Evolutionary conservation across 2,113 vertebrate genomes (phyloP), one percentile per base, ranked within the genome.

Genomic region (Chaetops frenatus): DNA sequence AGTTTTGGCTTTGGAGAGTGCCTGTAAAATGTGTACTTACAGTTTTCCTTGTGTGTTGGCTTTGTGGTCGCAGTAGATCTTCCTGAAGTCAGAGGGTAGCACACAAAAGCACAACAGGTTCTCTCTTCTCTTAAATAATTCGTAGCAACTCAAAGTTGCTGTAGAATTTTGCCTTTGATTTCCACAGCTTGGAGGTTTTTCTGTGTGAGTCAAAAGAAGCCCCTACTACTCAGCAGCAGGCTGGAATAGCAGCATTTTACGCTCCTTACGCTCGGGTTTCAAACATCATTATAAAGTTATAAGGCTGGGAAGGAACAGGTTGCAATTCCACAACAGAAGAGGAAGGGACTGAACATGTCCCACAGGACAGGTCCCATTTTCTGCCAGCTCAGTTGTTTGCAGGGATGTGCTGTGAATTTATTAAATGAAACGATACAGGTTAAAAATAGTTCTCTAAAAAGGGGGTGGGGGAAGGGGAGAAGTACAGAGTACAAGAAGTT

Each of bases 111-210:
- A 71, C 74, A 33, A 36, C 51, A 56, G 36, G 45, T 25, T 38
- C 64, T 76, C 42, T 64, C 66, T 94, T 79, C 51, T 73, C 71
- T 77, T 73, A 65, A 92, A 81, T 87, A 27, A 53, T 90, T 83
- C 84, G 82, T 56, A 81, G 51, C 56, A 38, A 53, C 9, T 6
- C 44, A 33, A 28, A 31, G 5, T 54, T 69, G 47, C 69, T 67
- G 62, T 71, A 54, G 65, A 92, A 83, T 91, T 70, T 38, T 84
- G 51, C 45, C 81, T 88, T 90, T 84, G 95, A 90, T 95, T 90
- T 74, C 72, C 80, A 58, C 33, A 78, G 71, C 72, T 81, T 40
- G 72, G 67, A 78, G 51, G 21, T 62, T 90, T 92, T 65, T 60
- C 64, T 70, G 19, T 62, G 82, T 77, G 47, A 83, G 24, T n/a